A percentile compares a stretch with the other conserved stretches of the same genome.
These are phyloP conservation scores for Pseudachorutes palmiensis DNA, from an alignment of 1,140 invertebrate genomes.

Conservation along the genomic window DNA sequence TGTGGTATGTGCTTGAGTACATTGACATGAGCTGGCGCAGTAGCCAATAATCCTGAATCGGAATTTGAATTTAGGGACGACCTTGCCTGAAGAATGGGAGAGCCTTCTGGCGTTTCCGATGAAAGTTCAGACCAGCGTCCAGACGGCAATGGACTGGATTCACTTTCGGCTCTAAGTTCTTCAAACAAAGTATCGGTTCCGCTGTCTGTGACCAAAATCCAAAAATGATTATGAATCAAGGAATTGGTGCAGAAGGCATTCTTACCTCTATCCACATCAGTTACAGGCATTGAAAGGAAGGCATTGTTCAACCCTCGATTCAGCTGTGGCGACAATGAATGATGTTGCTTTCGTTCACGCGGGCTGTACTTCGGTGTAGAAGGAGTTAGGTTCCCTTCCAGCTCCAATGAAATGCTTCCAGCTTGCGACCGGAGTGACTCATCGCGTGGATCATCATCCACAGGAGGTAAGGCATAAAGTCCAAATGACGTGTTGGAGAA, in stretches of 20 bases:
- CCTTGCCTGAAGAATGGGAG: background rate
- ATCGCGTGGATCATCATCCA: background rate
- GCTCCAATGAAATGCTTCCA: too few relatives aligned
- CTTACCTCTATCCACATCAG: background rate
- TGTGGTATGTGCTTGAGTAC: constrained; percentile 3
- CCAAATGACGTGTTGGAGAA: constrained; percentile 38
- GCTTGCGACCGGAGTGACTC: background rate
- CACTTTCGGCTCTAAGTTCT: constrained; percentile 25
- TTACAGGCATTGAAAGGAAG: background rate
- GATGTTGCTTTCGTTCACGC: background rate
- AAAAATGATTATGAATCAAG: background rate
- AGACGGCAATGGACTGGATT: constrained; percentile 26
- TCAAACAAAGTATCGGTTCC: constrained; percentile 29
- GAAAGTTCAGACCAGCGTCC: constrained; percentile 24
- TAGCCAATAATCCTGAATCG: background rate
- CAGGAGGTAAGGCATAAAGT: background rate
- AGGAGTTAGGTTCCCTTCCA: too few relatives aligned
- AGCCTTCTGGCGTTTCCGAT: constrained; percentile 2
- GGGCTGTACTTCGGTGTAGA: background rate
- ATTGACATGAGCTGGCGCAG: background rate
- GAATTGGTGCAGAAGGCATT: background rate
- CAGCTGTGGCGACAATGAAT: background rate
- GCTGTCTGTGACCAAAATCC: constrained; percentile 18
- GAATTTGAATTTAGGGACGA: background rate
- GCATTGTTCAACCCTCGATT: background rate